Base-by-base conservation (phyloP, 64 coral and sea anemone species). In the Cladopsammia gracilis region DNA sequence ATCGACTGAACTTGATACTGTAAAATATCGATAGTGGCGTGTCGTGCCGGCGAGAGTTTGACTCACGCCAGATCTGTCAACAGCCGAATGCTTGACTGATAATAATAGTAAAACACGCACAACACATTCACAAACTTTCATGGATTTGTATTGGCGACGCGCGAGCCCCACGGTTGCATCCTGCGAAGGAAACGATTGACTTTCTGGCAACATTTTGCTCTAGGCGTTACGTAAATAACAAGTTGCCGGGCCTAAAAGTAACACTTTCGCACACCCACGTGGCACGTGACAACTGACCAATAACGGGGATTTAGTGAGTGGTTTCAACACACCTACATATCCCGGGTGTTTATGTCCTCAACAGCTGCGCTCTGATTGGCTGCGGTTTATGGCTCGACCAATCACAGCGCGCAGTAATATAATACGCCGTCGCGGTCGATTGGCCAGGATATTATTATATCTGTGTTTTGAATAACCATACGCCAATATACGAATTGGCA, bases 391-490 rank as follows among this genome's bases (percentile, higher is more conserved):
- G 5, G 26, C 10, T 62, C 49, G 48, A 61, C 96, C 96, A 98
- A 98, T 98, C 92, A 87, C 80, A 90, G 45, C 7, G 44, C 59
- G 59, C 19, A 26, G 79, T 91, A 87, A 91, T 56, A 97, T 91
- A 94, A 94, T 94, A 94, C 70, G 79, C 44, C 77, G 96, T 94
- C 92, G 87, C 96, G 93, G 75, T 98, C 58, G 64, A 96, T 92
- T 87, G 91, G 96, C 66, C 68, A 87, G 92, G 73, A 92, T 78
- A 90, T 90, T 94, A 94, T 91, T 98, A 90, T 94, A 93, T 86
- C 92, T 94, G 77, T 90, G 92, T 94, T 93, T 90, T 90, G 87
- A 89, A 91, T 88, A 94, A 87, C 88, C 90, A 94, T 98, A 98
- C 87, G 88, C 96, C 82, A 94, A 91, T 94, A 83, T 69, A 53